These are phyloP conservation scores for Synergus gifuensis DNA, from an alignment of 2,888 invertebrate species.

Conservation along the genomic window DNA sequence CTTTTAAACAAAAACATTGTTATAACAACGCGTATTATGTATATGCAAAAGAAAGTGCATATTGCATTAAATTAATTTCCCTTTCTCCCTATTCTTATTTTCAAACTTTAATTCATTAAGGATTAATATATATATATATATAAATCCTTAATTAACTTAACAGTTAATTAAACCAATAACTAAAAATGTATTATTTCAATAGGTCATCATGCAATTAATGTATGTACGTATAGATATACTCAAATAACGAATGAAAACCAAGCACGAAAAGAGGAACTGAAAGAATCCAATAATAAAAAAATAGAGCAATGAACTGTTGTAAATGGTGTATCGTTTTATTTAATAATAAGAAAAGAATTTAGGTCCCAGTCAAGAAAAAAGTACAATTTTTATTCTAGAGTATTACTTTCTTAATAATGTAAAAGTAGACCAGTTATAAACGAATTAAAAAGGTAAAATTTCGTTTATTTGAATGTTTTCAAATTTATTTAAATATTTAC, in stretches of 20 bases:
- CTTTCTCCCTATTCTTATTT: neutral
- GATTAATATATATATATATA: too few relatives aligned
- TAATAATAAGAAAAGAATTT: neutral
- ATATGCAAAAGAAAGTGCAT: neutral
- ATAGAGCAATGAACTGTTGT: conserved; percentile 27
- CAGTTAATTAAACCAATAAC: neutral
- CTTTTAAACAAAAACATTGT: conserved; percentile 1
- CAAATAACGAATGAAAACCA: conserved; percentile 10
- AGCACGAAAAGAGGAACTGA: conserved; percentile 5
- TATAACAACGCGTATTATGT: conserved; percentile 12
- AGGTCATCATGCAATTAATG: neutral
- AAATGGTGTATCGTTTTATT: conserved; percentile 14
- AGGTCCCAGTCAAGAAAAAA: neutral
- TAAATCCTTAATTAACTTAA: neutral
- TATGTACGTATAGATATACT: neutral
- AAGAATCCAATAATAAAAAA: conserved; percentile 8
- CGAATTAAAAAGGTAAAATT: conserved; percentile 26
- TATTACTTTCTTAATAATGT: neutral
- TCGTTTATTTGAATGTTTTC: neutral
- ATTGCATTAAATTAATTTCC: neutral
- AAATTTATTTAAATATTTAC: neutral
- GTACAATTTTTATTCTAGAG: neutral
- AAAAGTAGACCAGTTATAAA: conserved; percentile 21
- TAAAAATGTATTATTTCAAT: neutral
- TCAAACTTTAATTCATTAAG: neutral